Evolutionary conservation across 2,888 invertebrate species (phyloP).

Genomic region (Microplitis manilae): DNA sequence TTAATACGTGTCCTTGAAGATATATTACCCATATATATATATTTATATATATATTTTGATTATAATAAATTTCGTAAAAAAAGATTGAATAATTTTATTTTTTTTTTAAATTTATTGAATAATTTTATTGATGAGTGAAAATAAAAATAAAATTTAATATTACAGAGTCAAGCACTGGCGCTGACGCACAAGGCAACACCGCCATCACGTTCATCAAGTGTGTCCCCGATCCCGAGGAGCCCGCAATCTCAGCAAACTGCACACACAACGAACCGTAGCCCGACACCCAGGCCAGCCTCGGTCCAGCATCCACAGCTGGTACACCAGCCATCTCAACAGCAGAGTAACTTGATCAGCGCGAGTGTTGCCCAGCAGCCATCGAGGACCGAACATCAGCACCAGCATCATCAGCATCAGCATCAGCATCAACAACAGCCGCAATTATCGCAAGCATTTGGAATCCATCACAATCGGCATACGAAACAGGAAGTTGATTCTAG

Average conservation of each 20-base stretch:
- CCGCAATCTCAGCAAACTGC: conserved; percentile 64
- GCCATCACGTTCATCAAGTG: conserved; percentile 70
- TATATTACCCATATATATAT: neutral
- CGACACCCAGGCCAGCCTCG: conserved; percentile 46
- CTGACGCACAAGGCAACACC: conserved; percentile 76
- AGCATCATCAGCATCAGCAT: conserved; percentile 59
- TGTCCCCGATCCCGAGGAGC: conserved; percentile 66
- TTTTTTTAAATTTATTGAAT: neutral
- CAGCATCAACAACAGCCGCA: conserved; percentile 64
- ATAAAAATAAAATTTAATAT: conserved; percentile 19
- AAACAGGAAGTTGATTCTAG: conserved; percentile 66
- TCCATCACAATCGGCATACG: conserved; percentile 64
- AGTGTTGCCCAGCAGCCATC: conserved; percentile 42
- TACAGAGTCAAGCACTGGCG: conserved; percentile 79
- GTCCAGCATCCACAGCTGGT: conserved; percentile 42
- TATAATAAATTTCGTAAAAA: neutral
- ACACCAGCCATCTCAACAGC: conserved; percentile 28
- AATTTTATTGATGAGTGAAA: conserved; percentile 1
- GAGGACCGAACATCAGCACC: conserved; percentile 67
- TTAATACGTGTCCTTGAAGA: neutral
- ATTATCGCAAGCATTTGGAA: conserved; percentile 68
- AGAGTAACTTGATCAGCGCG: conserved; percentile 10
- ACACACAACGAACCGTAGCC: conserved; percentile 30
- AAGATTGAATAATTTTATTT: neutral
- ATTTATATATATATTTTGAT: conserved; percentile 2